phyloP scores from a whole-genome alignment of 2,888 invertebrate genomes.

The Cataglyphis rosenhaueri region DNA sequence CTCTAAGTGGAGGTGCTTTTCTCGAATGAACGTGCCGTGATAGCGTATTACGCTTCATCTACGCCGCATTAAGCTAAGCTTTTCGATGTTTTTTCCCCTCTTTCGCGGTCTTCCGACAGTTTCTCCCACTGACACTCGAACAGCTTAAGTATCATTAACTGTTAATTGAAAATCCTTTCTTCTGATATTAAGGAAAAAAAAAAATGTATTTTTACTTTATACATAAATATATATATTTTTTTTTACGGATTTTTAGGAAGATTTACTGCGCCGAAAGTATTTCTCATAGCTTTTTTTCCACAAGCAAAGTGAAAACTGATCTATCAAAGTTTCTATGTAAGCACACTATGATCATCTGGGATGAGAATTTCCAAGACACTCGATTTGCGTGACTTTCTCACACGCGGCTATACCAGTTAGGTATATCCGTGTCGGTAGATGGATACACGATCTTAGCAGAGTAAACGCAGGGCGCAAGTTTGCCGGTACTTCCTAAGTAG shows the following conservation, averaged over 20 bases:
- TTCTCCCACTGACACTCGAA: slow-evolving; percentile 18
- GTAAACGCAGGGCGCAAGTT: slow-evolving; percentile 59
- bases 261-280: not conserved
- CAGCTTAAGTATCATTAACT: slow-evolving; percentile 35
- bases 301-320: slow-evolving; percentile 6
- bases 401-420: slow-evolving; percentile 35
- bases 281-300: not conserved
- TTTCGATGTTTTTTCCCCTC: slow-evolving; percentile 43
- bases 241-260: not conserved
- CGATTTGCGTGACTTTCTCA: slow-evolving; percentile 51
- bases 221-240: not conserved
- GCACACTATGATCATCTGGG: not conserved
- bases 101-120: slow-evolving; percentile 15
- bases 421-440: slow-evolving; percentile 44
- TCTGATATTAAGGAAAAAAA: slow-evolving; percentile 21
- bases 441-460: slow-evolving; percentile 56
- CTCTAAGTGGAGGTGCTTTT: slow-evolving; percentile 76
- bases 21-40: slow-evolving; percentile 62
- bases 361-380: slow-evolving; percentile 35
- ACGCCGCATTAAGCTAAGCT: slow-evolving; percentile 64
- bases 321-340: slow-evolving; percentile 16
- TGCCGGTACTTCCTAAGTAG: slow-evolving; percentile 56
- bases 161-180: slow-evolving; percentile 61
- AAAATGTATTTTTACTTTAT: not conserved
- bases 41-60: slow-evolving; percentile 64